Conservation (phyloP, 2,888 invertebrate genomes). For the Mechanitis messenoides region DNA sequence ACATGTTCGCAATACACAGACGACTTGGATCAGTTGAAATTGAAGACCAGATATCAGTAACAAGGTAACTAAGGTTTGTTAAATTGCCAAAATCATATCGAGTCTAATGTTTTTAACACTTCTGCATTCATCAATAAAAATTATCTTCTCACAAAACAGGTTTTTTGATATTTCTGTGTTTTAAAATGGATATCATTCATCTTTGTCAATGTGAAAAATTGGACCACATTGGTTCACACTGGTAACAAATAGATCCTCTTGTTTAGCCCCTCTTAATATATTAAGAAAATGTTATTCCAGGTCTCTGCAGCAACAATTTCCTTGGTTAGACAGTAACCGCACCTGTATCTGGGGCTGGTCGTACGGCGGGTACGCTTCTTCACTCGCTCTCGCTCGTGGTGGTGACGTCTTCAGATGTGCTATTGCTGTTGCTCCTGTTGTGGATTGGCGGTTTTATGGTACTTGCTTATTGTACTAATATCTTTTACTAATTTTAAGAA, state of each 20-base stretch:
- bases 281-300: constrained; percentile 51
- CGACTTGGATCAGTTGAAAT: constrained; percentile 93
- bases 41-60: constrained; percentile 91
- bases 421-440: constrained; percentile 96
- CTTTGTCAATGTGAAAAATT: no score
- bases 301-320: constrained; percentile 78
- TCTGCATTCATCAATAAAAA: no score
- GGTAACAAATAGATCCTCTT: no score
- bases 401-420: constrained; percentile 91
- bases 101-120: no score
- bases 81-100: no score
- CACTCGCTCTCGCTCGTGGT: constrained; percentile 90
- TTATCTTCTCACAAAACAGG: no score
- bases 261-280: no score
- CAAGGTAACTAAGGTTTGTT: constrained; percentile 70
- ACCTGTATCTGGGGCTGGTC: constrained; percentile 99
- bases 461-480: constrained; percentile 29
- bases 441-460: constrained; percentile 98
- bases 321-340: constrained; percentile 86
- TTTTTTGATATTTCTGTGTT: no score
- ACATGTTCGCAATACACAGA: constrained; percentile 88
- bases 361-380: constrained; percentile 96
- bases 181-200: no score
- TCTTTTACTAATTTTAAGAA: no score
- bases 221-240: no score